Base-by-base conservation (phyloP, 2,797 vertebrate genomes). In the Coendou prehensilis region DNA sequence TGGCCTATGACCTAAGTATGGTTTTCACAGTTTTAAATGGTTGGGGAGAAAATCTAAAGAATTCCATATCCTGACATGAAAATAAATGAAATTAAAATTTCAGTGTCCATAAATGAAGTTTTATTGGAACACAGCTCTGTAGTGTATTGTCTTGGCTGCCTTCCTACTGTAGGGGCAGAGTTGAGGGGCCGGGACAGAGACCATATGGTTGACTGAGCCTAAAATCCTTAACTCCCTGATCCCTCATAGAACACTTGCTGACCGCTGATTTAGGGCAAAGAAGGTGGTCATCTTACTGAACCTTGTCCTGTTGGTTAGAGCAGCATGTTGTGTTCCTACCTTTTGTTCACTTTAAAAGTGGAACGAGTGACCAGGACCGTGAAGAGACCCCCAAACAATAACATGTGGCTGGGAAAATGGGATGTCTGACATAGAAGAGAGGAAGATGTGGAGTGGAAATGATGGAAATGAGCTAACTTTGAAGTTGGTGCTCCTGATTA, bases 1-100 rank as follows among this genome's bases (percentile, higher is more conserved):
- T 5, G 45, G 23, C 41, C 45, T 50, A 5, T 47, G 23, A 28
- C 73, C 45, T 30, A 30, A 50, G 14, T 30, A 76, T 50, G 73
- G 26, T 50, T 50, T 76, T 50, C 30, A 28, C 14, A 30, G 28
- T 78, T 93, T 89, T 56, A 56, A 59, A 61, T 92, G 54, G n/a
- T 41, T 88, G 54, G 41, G 13, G 0, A 17, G 41, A 71, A 82
- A 64, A 89, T 73, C 57, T 37, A 54, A 89, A 96, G 57, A 80
- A 61, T 45, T 26, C 22, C 11, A 3, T 83, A 89, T 87, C 50
- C 20, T 87, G 47, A 83, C 64, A 37, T 54, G 50, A 83, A 47
- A 69, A 84, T 87, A 41, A 1, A 14, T 50, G 50, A 56, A 94
- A 63, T 83, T 93, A 9, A n/a, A 8, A 67, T 83, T 86, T 84